phyloP scores from a whole-genome alignment of 2,113 vertebrate genomes.

The Gymnorhina tibicen region DNA sequence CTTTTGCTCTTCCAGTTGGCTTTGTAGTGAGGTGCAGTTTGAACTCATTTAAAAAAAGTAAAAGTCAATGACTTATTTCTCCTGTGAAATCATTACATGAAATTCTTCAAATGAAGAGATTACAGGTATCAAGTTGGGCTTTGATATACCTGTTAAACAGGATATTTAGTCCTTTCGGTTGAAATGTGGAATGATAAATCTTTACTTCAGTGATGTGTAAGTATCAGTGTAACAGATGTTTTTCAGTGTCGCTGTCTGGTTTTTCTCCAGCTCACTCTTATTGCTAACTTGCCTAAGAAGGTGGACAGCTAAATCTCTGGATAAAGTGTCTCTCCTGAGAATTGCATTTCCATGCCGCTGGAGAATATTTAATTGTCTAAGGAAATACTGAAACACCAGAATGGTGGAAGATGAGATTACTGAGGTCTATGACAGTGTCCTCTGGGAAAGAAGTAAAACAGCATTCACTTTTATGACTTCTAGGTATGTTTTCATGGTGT shows the following conservation, averaged over 20 bases:
- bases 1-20: background rate
- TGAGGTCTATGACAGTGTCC: background rate
- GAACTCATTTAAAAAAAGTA: background rate
- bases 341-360: background rate
- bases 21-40: background rate
- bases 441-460: background rate
- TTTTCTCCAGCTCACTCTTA: background rate
- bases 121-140: background rate
- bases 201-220: background rate
- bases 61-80: background rate
- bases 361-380: background rate
- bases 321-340: background rate
- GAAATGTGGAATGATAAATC: background rate
- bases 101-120: background rate
- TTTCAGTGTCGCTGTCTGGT: background rate
- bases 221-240: background rate
- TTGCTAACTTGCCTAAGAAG: background rate
- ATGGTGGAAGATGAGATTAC: background rate
- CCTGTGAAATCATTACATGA: background rate
- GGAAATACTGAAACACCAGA: background rate
- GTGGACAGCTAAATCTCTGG: background rate
- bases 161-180: background rate
- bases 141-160: background rate
- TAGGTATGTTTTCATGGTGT: background rate
- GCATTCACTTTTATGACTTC: background rate